phyloP scores from a whole-genome alignment of 2,113 vertebrate genomes.

The Plotosus lineatus region DNA sequence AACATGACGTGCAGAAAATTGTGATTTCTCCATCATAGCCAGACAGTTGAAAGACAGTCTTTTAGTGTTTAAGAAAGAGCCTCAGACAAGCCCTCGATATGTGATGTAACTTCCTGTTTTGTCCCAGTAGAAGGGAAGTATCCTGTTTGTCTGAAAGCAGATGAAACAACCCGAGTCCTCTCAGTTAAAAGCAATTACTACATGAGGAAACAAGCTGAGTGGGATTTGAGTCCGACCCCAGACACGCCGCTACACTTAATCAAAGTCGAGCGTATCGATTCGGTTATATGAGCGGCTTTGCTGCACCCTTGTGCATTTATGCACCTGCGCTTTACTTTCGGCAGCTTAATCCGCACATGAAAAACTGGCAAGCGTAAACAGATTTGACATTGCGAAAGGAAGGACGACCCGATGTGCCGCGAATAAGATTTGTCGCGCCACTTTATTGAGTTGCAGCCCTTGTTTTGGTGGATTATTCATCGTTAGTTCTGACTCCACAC shows the following conservation, averaged over 20 bases:
- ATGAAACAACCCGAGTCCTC: slow-evolving; percentile 32
- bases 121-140: not conserved
- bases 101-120: slow-evolving; percentile 13
- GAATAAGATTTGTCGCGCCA: slow-evolving; percentile 42
- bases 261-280: slow-evolving; percentile 53
- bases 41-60: not conserved
- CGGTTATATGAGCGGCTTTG: slow-evolving; percentile 35
- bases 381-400: slow-evolving; percentile 42
- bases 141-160: slow-evolving; percentile 34
- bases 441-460: slow-evolving; percentile 47
- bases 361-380: slow-evolving; percentile 39
- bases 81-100: not conserved
- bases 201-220: slow-evolving; percentile 35
- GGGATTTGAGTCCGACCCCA: slow-evolving; percentile 52
- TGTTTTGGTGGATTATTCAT: slow-evolving; percentile 47
- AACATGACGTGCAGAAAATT: not conserved
- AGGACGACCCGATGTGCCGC: slow-evolving; percentile 22
- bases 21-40: not conserved
- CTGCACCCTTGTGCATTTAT: slow-evolving; percentile 25
- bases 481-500: slow-evolving; percentile 24
- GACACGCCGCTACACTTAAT: slow-evolving; percentile 49
- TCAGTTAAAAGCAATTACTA: slow-evolving; percentile 43
- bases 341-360: slow-evolving; percentile 34
- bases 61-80: not conserved
- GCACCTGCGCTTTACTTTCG: slow-evolving; percentile 40